phyloP scores from a whole-genome alignment of 2,797 vertebrate genomes.

The Dallia pectoralis region DNA sequence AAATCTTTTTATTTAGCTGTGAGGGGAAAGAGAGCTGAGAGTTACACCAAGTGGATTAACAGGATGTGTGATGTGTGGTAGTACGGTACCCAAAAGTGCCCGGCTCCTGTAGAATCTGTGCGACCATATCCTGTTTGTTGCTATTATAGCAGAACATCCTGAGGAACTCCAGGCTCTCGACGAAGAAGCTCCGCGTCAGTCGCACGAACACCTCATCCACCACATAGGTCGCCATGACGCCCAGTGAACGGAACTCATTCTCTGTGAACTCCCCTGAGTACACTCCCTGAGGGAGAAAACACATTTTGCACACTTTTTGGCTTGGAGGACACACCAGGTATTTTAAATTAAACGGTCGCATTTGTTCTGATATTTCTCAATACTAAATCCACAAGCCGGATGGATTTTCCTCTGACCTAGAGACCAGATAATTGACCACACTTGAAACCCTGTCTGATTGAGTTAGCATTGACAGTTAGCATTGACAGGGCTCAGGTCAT shows the following conservation, averaged over 20 bases:
- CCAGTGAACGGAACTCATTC: constrained; percentile 72
- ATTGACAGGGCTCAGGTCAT: neutral
- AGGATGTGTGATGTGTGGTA: neutral
- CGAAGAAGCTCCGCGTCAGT: constrained; percentile 71
- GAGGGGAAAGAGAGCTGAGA: neutral
- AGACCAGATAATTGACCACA: neutral
- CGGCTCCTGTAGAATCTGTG: constrained; percentile 67
- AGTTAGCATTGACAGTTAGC: neutral
- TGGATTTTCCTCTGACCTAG: too few species aligned
- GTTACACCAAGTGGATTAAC: neutral
- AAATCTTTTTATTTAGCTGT: neutral
- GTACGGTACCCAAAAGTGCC: constrained; percentile 69
- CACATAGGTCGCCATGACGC: constrained; percentile 74
- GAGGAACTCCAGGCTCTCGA: constrained; percentile 62
- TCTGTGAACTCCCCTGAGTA: constrained; percentile 69
- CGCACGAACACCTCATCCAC: constrained; percentile 69
- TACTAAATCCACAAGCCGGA: too few species aligned
- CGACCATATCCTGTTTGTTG: constrained; percentile 67
- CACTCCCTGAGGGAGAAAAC: constrained; percentile 60
- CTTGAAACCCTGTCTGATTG: neutral
- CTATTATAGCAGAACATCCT: constrained; percentile 67
- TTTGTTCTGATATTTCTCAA: too few species aligned
- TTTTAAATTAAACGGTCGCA: too few species aligned
- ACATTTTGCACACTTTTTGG: too few species aligned
- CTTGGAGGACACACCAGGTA: too few species aligned